Percentiles rank a stretch among this genome's conserved stretches.
Conservation (phyloP, 2,113 vertebrate genomes). For the Rhynchomys soricoides region DNA sequence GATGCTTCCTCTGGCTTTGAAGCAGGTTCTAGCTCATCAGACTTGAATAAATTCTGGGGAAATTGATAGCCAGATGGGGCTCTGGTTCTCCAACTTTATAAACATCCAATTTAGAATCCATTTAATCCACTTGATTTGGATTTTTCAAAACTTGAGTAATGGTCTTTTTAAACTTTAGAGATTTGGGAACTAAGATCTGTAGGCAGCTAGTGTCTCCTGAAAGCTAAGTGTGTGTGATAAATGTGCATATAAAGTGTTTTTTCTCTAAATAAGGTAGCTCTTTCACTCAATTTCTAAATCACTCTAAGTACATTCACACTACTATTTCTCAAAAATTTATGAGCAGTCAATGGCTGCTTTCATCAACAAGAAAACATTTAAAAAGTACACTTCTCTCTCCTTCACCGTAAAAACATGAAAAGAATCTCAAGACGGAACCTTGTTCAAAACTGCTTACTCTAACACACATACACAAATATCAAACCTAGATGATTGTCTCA, state of each 20-base stretch:
- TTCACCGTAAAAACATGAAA: background rate
- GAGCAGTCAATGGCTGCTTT: background rate
- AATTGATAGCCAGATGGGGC: background rate
- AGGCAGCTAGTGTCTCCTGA: background rate
- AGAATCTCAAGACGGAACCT: background rate
- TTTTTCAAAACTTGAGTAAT: conserved; percentile 30
- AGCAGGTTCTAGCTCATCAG: background rate
- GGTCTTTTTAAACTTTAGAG: background rate
- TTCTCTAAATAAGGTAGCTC: background rate
- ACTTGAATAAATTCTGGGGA: background rate
- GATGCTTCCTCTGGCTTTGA: background rate
- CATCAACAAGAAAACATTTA: background rate
- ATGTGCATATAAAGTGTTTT: background rate
- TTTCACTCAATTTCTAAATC: background rate
- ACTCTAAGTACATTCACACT: background rate
- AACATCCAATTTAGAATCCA: conserved; percentile 15
- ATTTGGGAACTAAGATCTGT: background rate
- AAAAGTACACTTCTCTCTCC: background rate
- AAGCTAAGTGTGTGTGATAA: background rate
- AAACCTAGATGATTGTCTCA: background rate
- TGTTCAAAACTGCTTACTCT: conserved; percentile 13
- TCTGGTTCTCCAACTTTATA: background rate
- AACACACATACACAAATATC: background rate
- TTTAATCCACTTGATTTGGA: background rate
- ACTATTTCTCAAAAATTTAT: background rate